These are phyloP conservation scores for Psittacula cyanocephala DNA, from an alignment of 2,113 vertebrate genomes.

Conservation along the genomic window DNA sequence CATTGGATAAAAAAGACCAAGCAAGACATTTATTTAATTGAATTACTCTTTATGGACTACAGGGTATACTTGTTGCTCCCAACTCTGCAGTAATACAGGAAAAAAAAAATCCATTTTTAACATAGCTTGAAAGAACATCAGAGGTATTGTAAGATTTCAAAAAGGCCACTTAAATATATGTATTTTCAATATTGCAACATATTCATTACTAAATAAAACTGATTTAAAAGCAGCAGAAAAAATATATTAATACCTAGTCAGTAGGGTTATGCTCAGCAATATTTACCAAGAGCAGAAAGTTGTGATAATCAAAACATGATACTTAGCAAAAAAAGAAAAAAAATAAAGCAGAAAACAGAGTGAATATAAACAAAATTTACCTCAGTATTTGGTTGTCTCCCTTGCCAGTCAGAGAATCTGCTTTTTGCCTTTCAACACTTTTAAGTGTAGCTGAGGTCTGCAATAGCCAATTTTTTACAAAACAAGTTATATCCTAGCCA, in stretches of 20 bases:
- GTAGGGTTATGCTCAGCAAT: not conserved
- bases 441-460: constrained; percentile 56
- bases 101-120: not conserved
- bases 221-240: not conserved
- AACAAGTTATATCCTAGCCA: not conserved
- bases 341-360: not conserved
- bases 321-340: not conserved
- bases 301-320: not conserved
- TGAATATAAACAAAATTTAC: constrained; percentile 40
- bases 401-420: constrained; percentile 3
- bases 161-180: not conserved
- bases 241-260: not conserved
- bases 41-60: not conserved
- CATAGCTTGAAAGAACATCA: not conserved
- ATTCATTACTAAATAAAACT: not conserved
- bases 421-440: constrained; percentile 26
- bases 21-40: not conserved
- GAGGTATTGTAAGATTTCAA: not conserved
- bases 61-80: not conserved
- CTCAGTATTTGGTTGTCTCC: constrained; percentile 38
- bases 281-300: not conserved
- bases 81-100: not conserved
- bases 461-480: constrained; percentile 28
- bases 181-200: not conserved
- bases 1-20: not conserved